Evolutionary conservation across 2,797 vertebrate species (phyloP).

Genomic region (Synanceia verrucosa): DNA sequence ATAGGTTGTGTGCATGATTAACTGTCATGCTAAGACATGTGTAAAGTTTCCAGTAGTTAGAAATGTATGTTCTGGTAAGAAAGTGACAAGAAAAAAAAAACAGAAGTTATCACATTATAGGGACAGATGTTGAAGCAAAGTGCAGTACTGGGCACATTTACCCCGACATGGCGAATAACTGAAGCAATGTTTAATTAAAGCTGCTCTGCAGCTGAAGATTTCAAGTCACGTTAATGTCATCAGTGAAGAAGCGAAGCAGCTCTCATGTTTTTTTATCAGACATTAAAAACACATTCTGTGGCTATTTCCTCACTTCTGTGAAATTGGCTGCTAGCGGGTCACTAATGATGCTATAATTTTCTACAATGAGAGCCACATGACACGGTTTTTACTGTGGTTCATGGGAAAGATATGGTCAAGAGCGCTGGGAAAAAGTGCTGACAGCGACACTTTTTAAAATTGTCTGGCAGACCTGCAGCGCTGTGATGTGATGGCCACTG

Average conservation of each 20-base stretch:
- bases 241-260: slow-evolving; percentile 14
- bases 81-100: not conserved
- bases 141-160: not conserved
- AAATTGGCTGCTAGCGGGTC: slow-evolving; percentile 41
- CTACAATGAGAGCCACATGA: slow-evolving; percentile 13
- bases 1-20: not conserved
- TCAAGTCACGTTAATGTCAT: slow-evolving; percentile 31
- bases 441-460: slow-evolving; percentile 39
- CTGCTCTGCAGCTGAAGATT: slow-evolving; percentile 23
- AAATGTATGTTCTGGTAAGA: not conserved
- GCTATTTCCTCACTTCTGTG: slow-evolving; percentile 30
- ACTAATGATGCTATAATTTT: slow-evolving; percentile 50
- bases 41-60: not conserved
- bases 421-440: slow-evolving; percentile 44
- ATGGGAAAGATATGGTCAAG: slow-evolving; percentile 30
- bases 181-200: slow-evolving; percentile 51
- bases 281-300: slow-evolving; percentile 56
- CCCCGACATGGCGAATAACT: slow-evolving; percentile 3
- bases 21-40: not conserved
- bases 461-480: slow-evolving; percentile 3
- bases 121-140: not conserved
- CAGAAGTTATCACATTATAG: not conserved
- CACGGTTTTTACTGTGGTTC: slow-evolving; percentile 19
- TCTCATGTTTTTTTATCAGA: slow-evolving; percentile 45
- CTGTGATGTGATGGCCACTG: slow-evolving; percentile 22